Conservation (phyloP, 53 echinoderm and acorn worm species). For the Actinopyga echinites region DNA sequence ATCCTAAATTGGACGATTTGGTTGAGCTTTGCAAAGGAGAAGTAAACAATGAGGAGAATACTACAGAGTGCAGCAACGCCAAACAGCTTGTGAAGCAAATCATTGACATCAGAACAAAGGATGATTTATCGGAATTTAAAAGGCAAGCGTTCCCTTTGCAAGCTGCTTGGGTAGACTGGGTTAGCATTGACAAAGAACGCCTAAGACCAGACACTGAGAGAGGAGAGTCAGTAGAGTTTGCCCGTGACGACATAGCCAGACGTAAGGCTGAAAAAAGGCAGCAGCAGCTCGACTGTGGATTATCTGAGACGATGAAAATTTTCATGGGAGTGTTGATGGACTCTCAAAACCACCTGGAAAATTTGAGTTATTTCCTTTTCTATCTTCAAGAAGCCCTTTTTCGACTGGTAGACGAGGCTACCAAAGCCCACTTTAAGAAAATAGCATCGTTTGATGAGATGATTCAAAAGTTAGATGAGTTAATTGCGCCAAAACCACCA, state of each 20-base stretch:
- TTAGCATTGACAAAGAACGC: constrained; percentile 9
- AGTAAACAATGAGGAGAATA: not conserved
- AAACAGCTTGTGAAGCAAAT: not conserved
- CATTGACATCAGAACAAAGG: not conserved
- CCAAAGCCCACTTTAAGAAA: not conserved
- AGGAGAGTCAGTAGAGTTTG: not conserved
- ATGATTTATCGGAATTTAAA: not conserved
- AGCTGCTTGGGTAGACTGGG: not conserved
- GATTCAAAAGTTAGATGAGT: not conserved
- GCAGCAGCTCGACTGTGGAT: not conserved
- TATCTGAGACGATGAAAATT: not conserved
- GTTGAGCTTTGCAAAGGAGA: too few relatives aligned
- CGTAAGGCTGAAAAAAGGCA: constrained; percentile 1
- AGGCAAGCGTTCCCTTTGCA: not conserved
- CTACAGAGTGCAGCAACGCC: not conserved
- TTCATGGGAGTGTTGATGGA: not conserved
- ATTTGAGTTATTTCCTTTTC: not conserved
- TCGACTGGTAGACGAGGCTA: not conserved
- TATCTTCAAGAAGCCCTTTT: constrained; percentile 7
- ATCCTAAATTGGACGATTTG: too few relatives aligned
- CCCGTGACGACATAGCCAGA: not conserved
- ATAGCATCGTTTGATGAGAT: not conserved
- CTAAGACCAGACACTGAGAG: constrained; percentile 9
- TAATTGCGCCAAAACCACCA: not conserved
- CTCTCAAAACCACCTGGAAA: not conserved